These are phyloP conservation scores for Rhaphigaster nebulosa DNA, from an alignment of 2,888 invertebrate genomes.

Conservation along the genomic window DNA sequence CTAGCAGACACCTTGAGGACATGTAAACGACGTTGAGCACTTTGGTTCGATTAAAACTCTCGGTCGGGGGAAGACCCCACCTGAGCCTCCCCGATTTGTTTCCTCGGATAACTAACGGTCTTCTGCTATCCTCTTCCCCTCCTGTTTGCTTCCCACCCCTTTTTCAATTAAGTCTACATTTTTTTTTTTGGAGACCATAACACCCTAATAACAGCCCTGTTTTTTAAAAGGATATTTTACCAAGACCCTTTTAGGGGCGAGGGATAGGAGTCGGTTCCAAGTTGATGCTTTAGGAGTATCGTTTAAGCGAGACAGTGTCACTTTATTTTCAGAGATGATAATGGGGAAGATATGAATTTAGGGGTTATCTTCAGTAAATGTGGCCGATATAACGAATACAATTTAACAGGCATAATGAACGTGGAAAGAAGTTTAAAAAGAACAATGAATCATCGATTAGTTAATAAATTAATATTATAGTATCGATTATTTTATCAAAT, in stretches of 20 bases:
- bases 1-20: neutral
- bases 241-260: slow-evolving; percentile 29
- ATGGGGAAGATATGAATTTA: neutral
- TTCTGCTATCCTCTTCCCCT: neutral
- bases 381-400: neutral
- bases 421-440: too few species aligned
- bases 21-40: neutral
- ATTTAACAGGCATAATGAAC: too few species aligned
- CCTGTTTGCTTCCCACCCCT: slow-evolving; percentile 26
- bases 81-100: slow-evolving; percentile 44
- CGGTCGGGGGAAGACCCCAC: neutral
- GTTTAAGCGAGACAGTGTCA: neutral
- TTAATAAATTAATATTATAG: too few species aligned
- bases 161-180: slow-evolving; percentile 49
- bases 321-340: neutral
- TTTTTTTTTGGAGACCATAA: slow-evolving; percentile 34
- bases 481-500: too few species aligned
- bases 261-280: slow-evolving; percentile 43
- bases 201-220: slow-evolving; percentile 30
- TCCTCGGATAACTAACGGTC: slow-evolving; percentile 39
- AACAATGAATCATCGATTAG: too few species aligned
- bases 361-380: too few species aligned
- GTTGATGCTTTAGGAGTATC: neutral
- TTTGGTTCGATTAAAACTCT: slow-evolving; percentile 3
- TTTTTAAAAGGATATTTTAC: slow-evolving; percentile 36